phyloP scores from a whole-genome alignment of 2,113 vertebrate species.

The Leptocoma aspasia region DNA sequence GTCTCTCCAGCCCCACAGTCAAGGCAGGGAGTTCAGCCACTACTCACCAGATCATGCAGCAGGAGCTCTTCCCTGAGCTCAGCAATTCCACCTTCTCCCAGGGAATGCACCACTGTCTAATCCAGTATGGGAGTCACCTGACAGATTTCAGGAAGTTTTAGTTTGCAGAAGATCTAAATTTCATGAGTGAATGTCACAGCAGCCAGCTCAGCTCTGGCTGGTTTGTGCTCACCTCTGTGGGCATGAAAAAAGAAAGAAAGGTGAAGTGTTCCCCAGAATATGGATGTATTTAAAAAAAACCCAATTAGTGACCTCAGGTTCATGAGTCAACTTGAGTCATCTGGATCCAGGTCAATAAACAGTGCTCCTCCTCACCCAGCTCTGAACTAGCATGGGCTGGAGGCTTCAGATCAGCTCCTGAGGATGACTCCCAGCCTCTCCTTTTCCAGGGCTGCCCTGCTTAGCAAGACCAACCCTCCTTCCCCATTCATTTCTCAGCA shows the following conservation, averaged over 20 bases:
- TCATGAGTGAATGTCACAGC: neutral
- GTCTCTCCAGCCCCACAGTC: neutral
- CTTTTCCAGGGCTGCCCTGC: neutral
- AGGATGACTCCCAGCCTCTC: neutral
- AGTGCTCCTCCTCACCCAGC: neutral
- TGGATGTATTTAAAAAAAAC: neutral
- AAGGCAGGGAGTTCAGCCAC: slow-evolving; percentile 26
- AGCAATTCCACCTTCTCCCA: slow-evolving; percentile 47
- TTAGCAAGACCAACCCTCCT: neutral
- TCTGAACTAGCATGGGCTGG: rapidly evolving
- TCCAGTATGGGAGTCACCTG: neutral
- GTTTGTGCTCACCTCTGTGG: rapidly evolving
- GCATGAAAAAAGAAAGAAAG: neutral
- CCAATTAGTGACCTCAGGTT: neutral
- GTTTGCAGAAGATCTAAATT: neutral
- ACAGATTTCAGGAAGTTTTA: neutral
- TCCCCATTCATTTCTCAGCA: neutral
- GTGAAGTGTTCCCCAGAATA: neutral
- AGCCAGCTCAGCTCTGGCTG: neutral
- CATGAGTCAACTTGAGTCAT: neutral
- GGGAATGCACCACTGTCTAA: slow-evolving; percentile 38
- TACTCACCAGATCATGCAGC: slow-evolving; percentile 28
- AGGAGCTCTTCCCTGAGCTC: slow-evolving; percentile 36
- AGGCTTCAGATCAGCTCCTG: neutral
- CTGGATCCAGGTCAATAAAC: neutral